Base-by-base conservation (phyloP, 2,888 invertebrate species). In the Aromia moschata region DNA sequence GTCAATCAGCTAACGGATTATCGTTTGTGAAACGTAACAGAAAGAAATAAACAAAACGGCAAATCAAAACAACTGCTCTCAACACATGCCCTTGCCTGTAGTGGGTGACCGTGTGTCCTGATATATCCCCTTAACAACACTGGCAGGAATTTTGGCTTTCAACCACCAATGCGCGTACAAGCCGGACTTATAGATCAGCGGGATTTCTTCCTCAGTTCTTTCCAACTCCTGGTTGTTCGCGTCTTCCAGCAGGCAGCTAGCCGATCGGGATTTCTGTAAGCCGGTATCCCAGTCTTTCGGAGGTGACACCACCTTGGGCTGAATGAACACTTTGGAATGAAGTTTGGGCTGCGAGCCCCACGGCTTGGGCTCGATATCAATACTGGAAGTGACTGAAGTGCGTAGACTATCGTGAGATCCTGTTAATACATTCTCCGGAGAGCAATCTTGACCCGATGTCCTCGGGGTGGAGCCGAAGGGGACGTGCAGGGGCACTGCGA, bases 141-240 rank as follows among this genome's bases (percentile, higher is more conserved):
- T 84, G 69, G 84, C 85, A 66, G 91, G 91, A 77, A 92, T 85
- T 77, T 90, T 89, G 77, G 91, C 92, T 85, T 94, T 94, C 84
- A 93, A 89, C 93, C 93, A 94, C 94, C 94, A 94, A 83, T 94
- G 94, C 65, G 93, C 93, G 81, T 94, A 94, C 81, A 94, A 84
- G 75, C 92, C 93, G 44, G 93, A 92, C 60, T 89, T 90, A 81
- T 89, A 94, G 76, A 89, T 83, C 53, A 69, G 65, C 16, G 67
- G 67, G 79, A 81, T 52, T 71, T 72, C 71, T 73, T 77, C 56
- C 20, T 65, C 69, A 45, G 30, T 62, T 16, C 57, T 62, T 17
- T 51, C 64, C 20, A 15, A 10, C 59, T 77, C 56, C 16, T 64
- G 60, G 3, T 47, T 58, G 43, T 60, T 60, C 2, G 59, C 31